A percentile compares a stretch with the other conserved stretches of the same genome.
Conservation (phyloP, 2,797 vertebrate genomes). For the Xyrichtys novacula region DNA sequence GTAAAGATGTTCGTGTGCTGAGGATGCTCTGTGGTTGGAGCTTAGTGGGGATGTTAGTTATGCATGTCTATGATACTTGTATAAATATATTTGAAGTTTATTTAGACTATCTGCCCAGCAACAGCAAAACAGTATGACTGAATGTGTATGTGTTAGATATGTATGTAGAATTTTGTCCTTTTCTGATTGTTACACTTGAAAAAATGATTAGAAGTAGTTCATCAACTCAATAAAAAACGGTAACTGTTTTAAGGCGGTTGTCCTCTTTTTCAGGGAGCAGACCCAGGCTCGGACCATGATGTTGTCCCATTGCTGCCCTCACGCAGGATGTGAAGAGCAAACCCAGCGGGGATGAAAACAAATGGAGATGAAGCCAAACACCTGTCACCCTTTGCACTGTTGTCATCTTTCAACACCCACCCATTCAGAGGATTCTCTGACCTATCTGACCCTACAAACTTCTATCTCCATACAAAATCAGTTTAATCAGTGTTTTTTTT, state of each 20-base stretch:
- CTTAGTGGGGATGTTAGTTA: too few species aligned
- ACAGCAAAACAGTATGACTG: too few species aligned
- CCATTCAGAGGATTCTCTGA: not conserved
- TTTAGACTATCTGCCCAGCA: too few species aligned
- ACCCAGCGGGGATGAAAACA: slow-evolving; percentile 31
- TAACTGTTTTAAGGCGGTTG: slow-evolving; percentile 17
- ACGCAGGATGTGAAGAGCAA: slow-evolving; percentile 27
- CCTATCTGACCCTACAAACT: not conserved
- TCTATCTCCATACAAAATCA: not conserved
- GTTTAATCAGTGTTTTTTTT: slow-evolving; percentile 15
- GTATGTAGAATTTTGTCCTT: too few species aligned
- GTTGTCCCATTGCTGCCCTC: slow-evolving; percentile 23
- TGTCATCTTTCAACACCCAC: not conserved
- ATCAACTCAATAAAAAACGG: not conserved
- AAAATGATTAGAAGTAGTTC: too few species aligned
- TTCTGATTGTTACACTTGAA: too few species aligned
- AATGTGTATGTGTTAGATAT: too few species aligned
- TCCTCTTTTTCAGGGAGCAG: slow-evolving; percentile 57
- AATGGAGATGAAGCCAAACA: slow-evolving; percentile 34
- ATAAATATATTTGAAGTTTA: too few species aligned
- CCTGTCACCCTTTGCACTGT: slow-evolving; percentile 23
- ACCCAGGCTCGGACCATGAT: slow-evolving; percentile 22
- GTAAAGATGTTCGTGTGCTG: too few species aligned
- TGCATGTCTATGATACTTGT: too few species aligned
- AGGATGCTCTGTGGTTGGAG: too few species aligned